Base-by-base conservation (phyloP, 2,113 vertebrate species). In the Notiomystis cincta region DNA sequence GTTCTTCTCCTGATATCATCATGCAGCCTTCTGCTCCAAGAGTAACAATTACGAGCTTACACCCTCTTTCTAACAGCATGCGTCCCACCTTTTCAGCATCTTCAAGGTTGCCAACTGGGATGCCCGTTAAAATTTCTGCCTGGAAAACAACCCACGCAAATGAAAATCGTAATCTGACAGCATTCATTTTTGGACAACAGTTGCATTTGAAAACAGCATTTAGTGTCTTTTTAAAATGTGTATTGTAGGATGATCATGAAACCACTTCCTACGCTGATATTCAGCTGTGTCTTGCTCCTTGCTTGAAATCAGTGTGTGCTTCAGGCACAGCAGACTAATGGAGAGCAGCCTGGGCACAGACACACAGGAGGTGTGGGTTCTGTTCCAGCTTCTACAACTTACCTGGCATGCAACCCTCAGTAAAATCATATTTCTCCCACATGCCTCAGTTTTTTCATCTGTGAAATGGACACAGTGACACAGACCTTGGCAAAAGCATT, bases 91-190 rank as follows among this genome's bases (percentile, higher is more conserved):
- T 96, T 62, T 92, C 97, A 18, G 99, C 99, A 22, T 99, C 98
- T 51, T 98, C 98, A 27, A 97, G 94, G 62, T 86, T 98, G 62
- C 94, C 19, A 22, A 99, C 99, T 1, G 93, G 40, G 70, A 97
- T 92, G 37, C 98, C 98, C 1, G 98, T 99, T 93, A 99, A 97
- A 96, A 99, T 98, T 98, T 99, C 99, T 75, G 99, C 99, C 99
- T 99, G 97, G 60, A 97, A 97, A 60, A 94, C 73, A 97, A 93
- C 76, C 79, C 88, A 96, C 87, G 15, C 87, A 95, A 95, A 95
- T 10, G 57, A 95, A 94, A 95, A 96, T 84, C 51, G 84, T 48
- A 69, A 90, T 76, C 71, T 92, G 86, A 93, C 82, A 90, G 75
- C 80, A 95, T 65, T 93, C 64, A 62, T 72, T 89, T 93, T 89